Conservation (phyloP, 2,113 vertebrate genomes). For the Verasper variegatus region DNA sequence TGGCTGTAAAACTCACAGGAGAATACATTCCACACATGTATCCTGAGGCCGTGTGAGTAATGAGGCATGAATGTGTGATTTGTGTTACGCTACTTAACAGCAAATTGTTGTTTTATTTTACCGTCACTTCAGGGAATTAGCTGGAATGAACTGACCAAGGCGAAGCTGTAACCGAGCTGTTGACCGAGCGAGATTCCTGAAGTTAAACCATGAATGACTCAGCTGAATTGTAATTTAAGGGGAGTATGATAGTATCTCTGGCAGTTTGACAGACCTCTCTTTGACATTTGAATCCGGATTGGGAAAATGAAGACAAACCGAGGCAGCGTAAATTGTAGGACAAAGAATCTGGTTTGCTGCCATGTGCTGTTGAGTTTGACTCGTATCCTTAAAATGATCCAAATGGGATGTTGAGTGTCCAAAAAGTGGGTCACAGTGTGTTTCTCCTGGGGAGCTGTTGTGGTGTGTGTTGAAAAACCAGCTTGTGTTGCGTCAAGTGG, state of each 20-base stretch:
- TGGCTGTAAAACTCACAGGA: conserved; percentile 41
- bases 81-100: conserved; percentile 26
- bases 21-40: conserved; percentile 45
- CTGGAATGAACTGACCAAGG: conserved; percentile 29
- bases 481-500: no score
- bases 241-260: not conserved
- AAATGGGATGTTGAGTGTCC: no score
- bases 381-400: no score
- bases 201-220: conserved; percentile 8
- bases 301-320: no score
- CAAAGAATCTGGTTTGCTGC: no score
- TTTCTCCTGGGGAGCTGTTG: no score
- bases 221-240: not conserved
- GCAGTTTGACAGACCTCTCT: no score
- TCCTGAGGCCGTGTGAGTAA: conserved; percentile 50
- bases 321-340: no score
- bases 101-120: conserved; percentile 49
- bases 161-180: conserved; percentile 25
- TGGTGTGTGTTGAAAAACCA: no score
- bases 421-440: no score
- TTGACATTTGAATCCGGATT: no score
- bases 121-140: conserved; percentile 48
- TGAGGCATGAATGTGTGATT: conserved; percentile 32
- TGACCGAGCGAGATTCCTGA: conserved; percentile 25
- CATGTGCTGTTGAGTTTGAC: no score